phyloP scores from a whole-genome alignment of 2,113 vertebrate genomes.

The Nestor notabilis region DNA sequence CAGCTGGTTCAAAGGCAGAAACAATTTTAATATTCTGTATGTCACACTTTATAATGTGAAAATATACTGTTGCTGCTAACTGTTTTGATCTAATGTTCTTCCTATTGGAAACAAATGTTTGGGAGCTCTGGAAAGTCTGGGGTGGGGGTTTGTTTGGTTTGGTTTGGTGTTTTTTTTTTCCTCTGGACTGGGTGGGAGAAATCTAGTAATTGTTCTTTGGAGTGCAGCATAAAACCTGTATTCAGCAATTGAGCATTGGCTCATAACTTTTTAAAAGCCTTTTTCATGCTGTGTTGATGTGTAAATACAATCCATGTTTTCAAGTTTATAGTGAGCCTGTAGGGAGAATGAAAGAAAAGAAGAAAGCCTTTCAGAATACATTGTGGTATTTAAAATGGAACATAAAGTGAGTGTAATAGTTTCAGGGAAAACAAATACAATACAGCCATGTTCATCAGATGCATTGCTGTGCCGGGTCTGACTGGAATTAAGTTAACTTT shows the following conservation, averaged over 20 bases:
- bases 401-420: background rate
- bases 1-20: background rate
- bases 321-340: background rate
- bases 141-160: background rate
- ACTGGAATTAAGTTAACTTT: background rate
- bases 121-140: background rate
- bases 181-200: background rate
- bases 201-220: background rate
- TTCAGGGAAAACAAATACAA: background rate
- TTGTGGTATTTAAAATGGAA: background rate
- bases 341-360: background rate
- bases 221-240: background rate
- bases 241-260: background rate
- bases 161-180: accelerated
- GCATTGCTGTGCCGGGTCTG: background rate
- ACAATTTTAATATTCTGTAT: background rate
- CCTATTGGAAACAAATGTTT: background rate
- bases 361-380: background rate
- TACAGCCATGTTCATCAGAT: background rate
- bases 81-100: background rate
- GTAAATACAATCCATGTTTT: background rate
- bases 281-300: background rate
- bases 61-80: background rate
- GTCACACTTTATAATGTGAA: background rate
- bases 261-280: background rate